Base-by-base conservation (phyloP, 2,113 vertebrate genomes). In the Phyllostomus discolor region DNA sequence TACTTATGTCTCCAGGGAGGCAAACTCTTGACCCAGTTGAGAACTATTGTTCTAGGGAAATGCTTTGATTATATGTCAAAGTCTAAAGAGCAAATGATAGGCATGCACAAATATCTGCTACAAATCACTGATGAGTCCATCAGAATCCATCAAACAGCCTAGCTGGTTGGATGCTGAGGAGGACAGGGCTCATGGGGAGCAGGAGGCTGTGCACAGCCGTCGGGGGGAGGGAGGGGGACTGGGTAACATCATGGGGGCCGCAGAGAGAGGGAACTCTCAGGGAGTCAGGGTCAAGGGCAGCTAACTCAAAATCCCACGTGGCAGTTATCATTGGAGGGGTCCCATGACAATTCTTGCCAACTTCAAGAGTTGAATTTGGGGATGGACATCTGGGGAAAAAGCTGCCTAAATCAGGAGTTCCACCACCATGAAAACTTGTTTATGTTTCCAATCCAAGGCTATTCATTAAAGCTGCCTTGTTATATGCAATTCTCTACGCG, bases 21-120 rank as follows among this genome's bases (percentile, higher is more conserved):
- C 76, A 94, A 87, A 70, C 41, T 83, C 41, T 83, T n/a, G 12
- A 31, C 66, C 43, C 50, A 57, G 57, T 73, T 75, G 48, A 92
- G 22, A 91, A 54, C 66, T 5, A 4, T 12, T 82, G 2, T 67
- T 93, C 52, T 86, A 59, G 46, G 67, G 28, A 82, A 84, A 86
- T 31, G 31, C 35, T 93, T 86, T 64, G 19, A n/a, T 62, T 94
- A 46, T 48, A n/a, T 88, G 66, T 75, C 46, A 69, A 97, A 92
- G 67, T 86, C 72, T 73, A 82, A 96, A 94, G 72, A 75, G 31
- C 8, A 89, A 86, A 80, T 76, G 79, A n/a, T 35, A 64, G 31
- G 12, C 81, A 17, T 87, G 24, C 0, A 46, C 10, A 59, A 12
- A 59, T 95, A 80, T 57, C 59, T 31, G 10, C 38, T 90, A 75